Evolutionary conservation across 1,140 invertebrate genomes (phyloP).

Genomic region (Meteorus sp.): DNA sequence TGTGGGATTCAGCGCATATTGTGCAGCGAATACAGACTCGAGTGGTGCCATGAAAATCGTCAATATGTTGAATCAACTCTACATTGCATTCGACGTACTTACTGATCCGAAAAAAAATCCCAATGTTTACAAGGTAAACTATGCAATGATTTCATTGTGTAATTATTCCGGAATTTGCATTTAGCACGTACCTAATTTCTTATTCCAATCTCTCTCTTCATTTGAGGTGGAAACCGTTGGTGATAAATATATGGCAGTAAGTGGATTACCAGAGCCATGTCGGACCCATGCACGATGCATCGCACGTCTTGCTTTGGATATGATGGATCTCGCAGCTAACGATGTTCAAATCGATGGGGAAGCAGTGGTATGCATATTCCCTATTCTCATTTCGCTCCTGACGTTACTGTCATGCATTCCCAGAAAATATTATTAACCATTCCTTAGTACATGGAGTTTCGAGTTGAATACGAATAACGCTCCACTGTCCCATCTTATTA

Average conservation of each 20-base stretch:
- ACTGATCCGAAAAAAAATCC: conserved; percentile 90
- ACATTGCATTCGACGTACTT: conserved; percentile 88
- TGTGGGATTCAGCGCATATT: conserved; percentile 88
- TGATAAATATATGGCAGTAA: conserved; percentile 99
- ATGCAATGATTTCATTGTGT: neutral
- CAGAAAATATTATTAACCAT: conserved; percentile 74
- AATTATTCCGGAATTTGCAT: neutral
- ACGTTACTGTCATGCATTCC: no score
- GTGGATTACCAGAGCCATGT: conserved; percentile 92
- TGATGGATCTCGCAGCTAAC: conserved; percentile 87
- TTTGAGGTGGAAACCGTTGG: conserved; percentile 97
- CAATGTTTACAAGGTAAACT: conserved; percentile 95
- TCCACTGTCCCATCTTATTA: no score
- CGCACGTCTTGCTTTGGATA: conserved; percentile 87
- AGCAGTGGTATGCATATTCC: conserved; percentile 67
- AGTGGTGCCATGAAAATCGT: conserved; percentile 91
- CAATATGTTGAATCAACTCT: conserved; percentile 86
- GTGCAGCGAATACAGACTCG: conserved; percentile 81
- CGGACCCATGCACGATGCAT: conserved; percentile 91
- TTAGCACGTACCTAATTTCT: neutral
- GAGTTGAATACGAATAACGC: no score
- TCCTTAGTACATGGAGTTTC: neutral
- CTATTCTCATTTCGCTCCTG: neutral
- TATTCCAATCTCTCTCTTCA: conserved; percentile 8
- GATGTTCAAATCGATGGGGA: conserved; percentile 84